These are phyloP conservation scores for Eulacestoma nigropectus DNA, from an alignment of 2,113 vertebrate genomes.

Conservation along the genomic window DNA sequence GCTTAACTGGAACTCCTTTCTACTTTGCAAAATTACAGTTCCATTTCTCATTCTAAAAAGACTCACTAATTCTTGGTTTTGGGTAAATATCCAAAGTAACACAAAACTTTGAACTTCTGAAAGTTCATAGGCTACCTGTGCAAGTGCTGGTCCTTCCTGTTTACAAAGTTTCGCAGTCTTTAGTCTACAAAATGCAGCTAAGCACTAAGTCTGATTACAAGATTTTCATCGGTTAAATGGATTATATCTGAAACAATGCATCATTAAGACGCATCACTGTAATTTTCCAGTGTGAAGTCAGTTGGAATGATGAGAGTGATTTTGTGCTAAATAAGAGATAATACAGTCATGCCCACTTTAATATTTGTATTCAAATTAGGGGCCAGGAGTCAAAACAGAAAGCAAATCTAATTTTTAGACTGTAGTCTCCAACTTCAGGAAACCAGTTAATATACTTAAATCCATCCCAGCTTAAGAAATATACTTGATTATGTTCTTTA, in stretches of 20 bases:
- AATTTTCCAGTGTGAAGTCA: slow-evolving; percentile 22
- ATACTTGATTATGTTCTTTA: background rate
- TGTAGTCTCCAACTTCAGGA: background rate
- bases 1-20: background rate
- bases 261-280: background rate
- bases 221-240: no score
- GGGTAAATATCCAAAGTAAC: background rate
- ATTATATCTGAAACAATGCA: slow-evolving; percentile 1
- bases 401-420: background rate
- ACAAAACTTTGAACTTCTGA: background rate
- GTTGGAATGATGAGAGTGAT: slow-evolving; percentile 6
- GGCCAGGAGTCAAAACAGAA: background rate
- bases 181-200: background rate
- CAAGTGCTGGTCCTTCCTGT: background rate
- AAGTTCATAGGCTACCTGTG: background rate
- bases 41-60: background rate
- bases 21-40: background rate
- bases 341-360: background rate
- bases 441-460: background rate
- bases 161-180: background rate
- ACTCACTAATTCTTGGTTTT: background rate
- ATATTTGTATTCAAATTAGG: slow-evolving; percentile 46
- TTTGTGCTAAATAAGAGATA: slow-evolving; percentile 30
- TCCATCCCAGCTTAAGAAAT: background rate
- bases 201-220: background rate